A percentile compares a stretch with the other conserved stretches of the same genome.
These are phyloP conservation scores for Hystrix brachyura DNA, from an alignment of 2,113 vertebrate species.

Conservation along the genomic window DNA sequence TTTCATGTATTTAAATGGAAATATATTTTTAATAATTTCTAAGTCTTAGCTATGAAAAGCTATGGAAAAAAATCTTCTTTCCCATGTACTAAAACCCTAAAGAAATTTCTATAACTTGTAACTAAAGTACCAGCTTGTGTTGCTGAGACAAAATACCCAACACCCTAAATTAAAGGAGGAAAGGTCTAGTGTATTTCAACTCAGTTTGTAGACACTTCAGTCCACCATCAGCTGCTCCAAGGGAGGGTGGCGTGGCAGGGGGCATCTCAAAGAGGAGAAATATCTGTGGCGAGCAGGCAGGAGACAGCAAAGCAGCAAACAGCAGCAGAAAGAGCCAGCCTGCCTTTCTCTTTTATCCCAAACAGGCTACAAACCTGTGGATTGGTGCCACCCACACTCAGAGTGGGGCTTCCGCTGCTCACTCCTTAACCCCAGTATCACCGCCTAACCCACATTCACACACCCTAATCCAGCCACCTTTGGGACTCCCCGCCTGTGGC, in stretches of 20 bases:
- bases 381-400: not conserved
- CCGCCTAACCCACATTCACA: not conserved
- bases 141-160: not conserved
- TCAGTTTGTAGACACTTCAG: not conserved
- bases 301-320: not conserved
- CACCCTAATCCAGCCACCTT: not conserved
- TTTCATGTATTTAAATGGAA: constrained; percentile 51
- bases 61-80: not conserved
- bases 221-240: not conserved
- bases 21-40: not conserved
- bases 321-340: not conserved
- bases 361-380: not conserved
- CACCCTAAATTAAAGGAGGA: not conserved
- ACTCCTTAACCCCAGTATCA: not conserved
- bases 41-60: constrained; percentile 32
- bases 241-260: not conserved
- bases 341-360: not conserved
- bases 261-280: not conserved
- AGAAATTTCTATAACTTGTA: not conserved
- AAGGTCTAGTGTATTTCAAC: not conserved
- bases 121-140: not conserved
- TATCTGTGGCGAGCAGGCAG: not conserved
- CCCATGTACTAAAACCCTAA: not conserved
- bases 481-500: not conserved
- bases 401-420: not conserved